Percentiles rank a stretch among this genome's conserved stretches.
Conservation (phyloP, 2,888 invertebrate genomes). For the Diarsia dahlii region DNA sequence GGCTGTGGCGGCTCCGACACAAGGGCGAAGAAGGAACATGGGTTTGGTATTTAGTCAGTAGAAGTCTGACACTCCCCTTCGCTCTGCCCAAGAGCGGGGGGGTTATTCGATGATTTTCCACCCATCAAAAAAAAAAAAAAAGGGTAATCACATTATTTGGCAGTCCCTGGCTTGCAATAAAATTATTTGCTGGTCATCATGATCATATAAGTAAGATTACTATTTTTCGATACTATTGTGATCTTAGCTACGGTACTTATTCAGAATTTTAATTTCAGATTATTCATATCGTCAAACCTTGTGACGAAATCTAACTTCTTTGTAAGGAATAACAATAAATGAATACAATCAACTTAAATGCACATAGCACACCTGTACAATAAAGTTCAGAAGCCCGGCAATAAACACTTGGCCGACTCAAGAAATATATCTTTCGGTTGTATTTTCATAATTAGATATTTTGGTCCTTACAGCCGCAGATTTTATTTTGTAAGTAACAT, state of each 20-base stretch:
- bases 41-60: too few species aligned
- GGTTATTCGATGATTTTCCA: too few species aligned
- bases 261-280: slow-evolving; percentile 18
- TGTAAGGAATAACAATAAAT: not conserved
- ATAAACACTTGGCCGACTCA: not conserved
- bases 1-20: too few species aligned
- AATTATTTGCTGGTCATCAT: slow-evolving; percentile 10
- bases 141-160: slow-evolving; percentile 9
- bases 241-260: not conserved
- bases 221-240: slow-evolving; percentile 6
- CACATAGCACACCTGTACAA: not conserved
- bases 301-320: not conserved
- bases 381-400: not conserved
- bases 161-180: not conserved
- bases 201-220: not conserved
- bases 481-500: not conserved
- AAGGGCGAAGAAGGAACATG: too few species aligned
- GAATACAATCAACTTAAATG: not conserved
- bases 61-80: too few species aligned
- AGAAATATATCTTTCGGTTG: not conserved
- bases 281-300: slow-evolving; percentile 8
- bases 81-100: too few species aligned
- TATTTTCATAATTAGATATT: not conserved
- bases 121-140: too few species aligned
- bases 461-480: not conserved